These are phyloP conservation scores for Creontiades dilutus DNA, from an alignment of 2,888 invertebrate species.

Conservation along the genomic window DNA sequence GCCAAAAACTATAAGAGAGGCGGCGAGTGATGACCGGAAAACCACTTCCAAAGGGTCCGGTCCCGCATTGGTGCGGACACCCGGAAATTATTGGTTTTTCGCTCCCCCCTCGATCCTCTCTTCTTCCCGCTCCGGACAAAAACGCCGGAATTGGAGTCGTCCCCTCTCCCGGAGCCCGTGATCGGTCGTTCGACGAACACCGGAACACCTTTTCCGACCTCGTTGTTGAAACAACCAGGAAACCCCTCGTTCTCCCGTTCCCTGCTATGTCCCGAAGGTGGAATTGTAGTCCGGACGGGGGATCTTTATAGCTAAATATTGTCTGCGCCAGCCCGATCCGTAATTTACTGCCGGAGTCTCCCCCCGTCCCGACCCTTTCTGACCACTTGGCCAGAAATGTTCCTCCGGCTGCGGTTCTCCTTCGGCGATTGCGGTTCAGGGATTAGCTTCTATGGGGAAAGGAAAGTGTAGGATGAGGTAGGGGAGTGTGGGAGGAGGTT, in stretches of 20 bases:
- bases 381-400: background rate
- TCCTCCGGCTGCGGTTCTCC: constrained; percentile 13
- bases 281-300: constrained; percentile 2
- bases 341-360: constrained; percentile 38
- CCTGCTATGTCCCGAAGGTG: background rate
- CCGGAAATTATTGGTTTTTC: constrained; percentile 17
- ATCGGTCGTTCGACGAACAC: background rate
- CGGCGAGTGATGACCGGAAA: constrained; percentile 19
- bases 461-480: background rate
- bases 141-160: background rate
- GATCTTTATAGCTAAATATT: constrained; percentile 51
- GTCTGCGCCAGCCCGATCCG: constrained; percentile 42
- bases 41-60: background rate
- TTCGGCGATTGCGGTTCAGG: constrained; percentile 14
- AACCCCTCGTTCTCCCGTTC: background rate
- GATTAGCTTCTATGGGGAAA: background rate
- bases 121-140: background rate
- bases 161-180: background rate
- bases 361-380: constrained; percentile 28
- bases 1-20: background rate
- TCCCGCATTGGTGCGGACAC: constrained; percentile 13
- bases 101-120: background rate
- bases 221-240: background rate
- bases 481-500: background rate
- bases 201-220: background rate